phyloP scores from a whole-genome alignment of 2,113 vertebrate genomes.

The Notarius lentiginosus region DNA sequence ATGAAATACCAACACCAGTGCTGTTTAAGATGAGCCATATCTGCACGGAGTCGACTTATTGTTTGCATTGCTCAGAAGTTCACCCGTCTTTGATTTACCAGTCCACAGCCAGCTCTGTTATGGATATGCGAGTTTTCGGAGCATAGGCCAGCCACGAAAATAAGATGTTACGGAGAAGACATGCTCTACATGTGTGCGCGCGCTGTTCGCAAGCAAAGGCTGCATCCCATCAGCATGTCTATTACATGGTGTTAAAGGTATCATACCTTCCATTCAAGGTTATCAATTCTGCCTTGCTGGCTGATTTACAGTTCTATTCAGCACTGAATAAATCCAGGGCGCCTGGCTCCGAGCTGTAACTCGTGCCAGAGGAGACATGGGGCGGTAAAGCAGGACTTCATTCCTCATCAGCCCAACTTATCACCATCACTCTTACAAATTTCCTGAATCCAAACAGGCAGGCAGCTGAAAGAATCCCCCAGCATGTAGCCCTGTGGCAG shows the following conservation, averaged over 20 bases:
- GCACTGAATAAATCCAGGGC: conserved; percentile 53
- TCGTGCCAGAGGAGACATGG: conserved; percentile 34
- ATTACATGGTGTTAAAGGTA: conserved; percentile 57
- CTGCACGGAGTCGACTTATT: conserved; percentile 24
- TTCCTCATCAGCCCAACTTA: conserved; percentile 45
- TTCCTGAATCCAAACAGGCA: conserved; percentile 45
- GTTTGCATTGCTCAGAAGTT: conserved; percentile 42
- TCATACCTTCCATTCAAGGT: conserved; percentile 56
- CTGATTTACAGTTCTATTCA: conserved; percentile 57
- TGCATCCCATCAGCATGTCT: conserved; percentile 45
- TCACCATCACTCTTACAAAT: conserved; percentile 51
- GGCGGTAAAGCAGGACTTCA: conserved; percentile 42
- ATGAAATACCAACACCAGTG: background rate
- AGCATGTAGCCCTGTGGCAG: conserved; percentile 16
- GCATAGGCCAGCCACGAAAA: background rate
- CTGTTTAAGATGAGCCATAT: conserved; percentile 1
- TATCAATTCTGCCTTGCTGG: conserved; percentile 54
- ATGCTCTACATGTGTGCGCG: background rate
- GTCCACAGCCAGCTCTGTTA: conserved; percentile 12
- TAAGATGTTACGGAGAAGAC: conserved; percentile 3
- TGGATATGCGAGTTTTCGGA: background rate
- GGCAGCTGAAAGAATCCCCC: conserved; percentile 29
- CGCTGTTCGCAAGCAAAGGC: background rate
- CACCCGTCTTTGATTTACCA: conserved; percentile 16
- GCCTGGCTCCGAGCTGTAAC: conserved; percentile 39